phyloP scores from a whole-genome alignment of 1,140 invertebrate species.

The Leguminivora glycinivorella region DNA sequence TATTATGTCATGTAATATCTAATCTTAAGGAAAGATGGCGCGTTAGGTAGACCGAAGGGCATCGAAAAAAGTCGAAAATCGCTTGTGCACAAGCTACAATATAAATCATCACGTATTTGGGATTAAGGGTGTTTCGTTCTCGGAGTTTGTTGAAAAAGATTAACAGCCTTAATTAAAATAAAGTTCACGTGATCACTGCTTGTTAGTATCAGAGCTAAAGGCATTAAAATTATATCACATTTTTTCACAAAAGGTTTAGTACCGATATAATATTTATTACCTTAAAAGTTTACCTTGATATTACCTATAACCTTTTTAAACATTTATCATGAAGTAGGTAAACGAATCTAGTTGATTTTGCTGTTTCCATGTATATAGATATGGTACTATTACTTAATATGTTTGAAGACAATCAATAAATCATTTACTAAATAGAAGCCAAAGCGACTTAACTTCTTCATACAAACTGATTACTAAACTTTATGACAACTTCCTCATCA shows the following conservation, averaged over 20 bases:
- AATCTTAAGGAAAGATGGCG: not conserved
- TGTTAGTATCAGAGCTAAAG: not conserved
- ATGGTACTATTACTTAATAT: too few species aligned
- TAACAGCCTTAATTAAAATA: not conserved
- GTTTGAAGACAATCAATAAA: too few species aligned
- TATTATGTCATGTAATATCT: conserved; percentile 9
- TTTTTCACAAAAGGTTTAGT: too few species aligned
- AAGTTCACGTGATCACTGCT: not conserved
- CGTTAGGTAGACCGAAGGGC: not conserved
- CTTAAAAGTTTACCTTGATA: too few species aligned
- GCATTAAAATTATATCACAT: not conserved
- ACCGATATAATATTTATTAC: too few species aligned
- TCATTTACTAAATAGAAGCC: too few species aligned
- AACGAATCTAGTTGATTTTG: too few species aligned
- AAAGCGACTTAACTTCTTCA: too few species aligned
- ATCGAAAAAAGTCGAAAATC: not conserved
- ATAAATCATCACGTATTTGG: not conserved
- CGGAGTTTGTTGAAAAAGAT: not conserved
- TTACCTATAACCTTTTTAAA: too few species aligned
- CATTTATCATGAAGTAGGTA: too few species aligned
- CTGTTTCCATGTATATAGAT: too few species aligned
- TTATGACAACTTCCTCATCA: conserved; percentile 1
- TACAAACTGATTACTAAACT: not conserved
- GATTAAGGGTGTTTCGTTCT: not conserved
- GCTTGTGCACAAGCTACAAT: not conserved